Conservation (phyloP, 2,797 vertebrate genomes). For the Lepus townsendii region DNA sequence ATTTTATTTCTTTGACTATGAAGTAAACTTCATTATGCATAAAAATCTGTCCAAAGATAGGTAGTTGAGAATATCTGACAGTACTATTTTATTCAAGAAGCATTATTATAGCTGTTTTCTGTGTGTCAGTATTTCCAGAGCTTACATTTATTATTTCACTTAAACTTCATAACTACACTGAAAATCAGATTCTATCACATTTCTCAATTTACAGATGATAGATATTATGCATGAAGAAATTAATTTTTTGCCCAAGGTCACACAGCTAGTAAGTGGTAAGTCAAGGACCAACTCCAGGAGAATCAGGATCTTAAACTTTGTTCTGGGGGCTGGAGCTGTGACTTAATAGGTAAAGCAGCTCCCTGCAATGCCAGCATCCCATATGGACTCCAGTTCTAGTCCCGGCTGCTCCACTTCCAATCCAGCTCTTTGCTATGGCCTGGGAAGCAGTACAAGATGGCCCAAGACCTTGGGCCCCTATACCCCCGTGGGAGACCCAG, state of each 20-base stretch:
- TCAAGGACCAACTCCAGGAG: neutral
- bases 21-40: neutral
- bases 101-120: neutral
- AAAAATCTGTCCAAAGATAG: neutral
- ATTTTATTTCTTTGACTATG: neutral
- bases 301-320: neutral
- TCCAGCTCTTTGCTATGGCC: too few species aligned
- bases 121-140: neutral
- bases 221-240: neutral
- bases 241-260: neutral
- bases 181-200: neutral
- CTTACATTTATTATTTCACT: neutral
- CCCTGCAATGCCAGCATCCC: too few species aligned
- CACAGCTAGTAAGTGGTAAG: neutral
- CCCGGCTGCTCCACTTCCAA: too few species aligned
- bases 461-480: too few species aligned
- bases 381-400: too few species aligned
- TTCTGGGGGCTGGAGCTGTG: too few species aligned
- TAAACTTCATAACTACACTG: neutral
- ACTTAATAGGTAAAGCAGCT: too few species aligned
- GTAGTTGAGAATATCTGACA: neutral
- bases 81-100: neutral
- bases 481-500: too few species aligned
- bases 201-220: neutral
- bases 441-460: too few species aligned